These are phyloP conservation scores for Magallana nippona DNA, from an alignment of 2,888 invertebrate species.

Conservation along the genomic window DNA sequence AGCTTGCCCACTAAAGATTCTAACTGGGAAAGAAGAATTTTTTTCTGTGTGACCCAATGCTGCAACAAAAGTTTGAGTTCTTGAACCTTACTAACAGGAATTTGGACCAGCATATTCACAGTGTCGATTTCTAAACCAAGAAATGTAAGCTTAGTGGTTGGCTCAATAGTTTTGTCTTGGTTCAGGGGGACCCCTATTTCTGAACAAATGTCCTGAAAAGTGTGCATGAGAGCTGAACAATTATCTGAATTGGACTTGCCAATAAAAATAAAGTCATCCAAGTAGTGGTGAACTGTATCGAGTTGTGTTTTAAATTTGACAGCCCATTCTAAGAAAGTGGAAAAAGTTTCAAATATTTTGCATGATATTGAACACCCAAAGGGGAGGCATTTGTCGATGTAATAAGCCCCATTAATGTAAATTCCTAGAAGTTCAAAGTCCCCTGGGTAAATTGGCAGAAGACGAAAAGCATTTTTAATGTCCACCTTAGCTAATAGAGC, in stretches of 20 bases:
- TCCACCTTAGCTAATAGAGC: not conserved
- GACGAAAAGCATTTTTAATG: conserved; percentile 1
- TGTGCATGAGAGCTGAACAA: not conserved
- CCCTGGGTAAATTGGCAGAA: not conserved
- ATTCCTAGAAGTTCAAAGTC: conserved; percentile 17
- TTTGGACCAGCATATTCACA: not conserved
- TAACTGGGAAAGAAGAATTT: too few relatives aligned
- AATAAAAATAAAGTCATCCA: conserved; percentile 25
- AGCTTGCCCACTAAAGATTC: too few relatives aligned
- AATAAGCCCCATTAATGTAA: not conserved
- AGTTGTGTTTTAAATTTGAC: not conserved
- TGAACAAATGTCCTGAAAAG: conserved; percentile 1
- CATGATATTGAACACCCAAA: not conserved
- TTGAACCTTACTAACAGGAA: not conserved
- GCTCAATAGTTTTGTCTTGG: conserved; percentile 15
- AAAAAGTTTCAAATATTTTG: not conserved
- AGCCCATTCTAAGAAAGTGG: not conserved
- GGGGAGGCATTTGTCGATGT: conserved; percentile 6
- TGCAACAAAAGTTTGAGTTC: not conserved
- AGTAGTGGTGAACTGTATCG: not conserved
- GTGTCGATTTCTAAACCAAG: conserved; percentile 36
- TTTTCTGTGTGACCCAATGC: not conserved
- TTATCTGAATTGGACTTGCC: not conserved
- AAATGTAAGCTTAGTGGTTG: conserved; percentile 15
- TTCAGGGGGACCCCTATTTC: conserved; percentile 35